Evolutionary conservation across 2,797 vertebrate genomes (phyloP), one percentile per base, ranked within the genome.

Genomic region (Anas acuta): DNA sequence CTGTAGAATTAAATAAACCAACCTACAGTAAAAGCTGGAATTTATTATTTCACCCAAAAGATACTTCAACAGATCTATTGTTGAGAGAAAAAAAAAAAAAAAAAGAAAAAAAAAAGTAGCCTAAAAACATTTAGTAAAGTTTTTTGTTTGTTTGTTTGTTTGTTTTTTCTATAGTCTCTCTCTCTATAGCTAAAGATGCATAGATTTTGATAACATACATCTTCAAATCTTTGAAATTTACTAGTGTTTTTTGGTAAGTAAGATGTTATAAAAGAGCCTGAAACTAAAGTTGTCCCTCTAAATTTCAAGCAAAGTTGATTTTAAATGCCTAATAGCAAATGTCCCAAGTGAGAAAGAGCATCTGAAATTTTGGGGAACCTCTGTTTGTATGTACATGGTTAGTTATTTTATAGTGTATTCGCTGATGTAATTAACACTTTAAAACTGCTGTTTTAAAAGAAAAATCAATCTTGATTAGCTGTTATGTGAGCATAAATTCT

Each of bases 391-490:
- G 28, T 79, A 11, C 18, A 33, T 10, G n/a, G 65, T 14, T 62
- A 75, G 25, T 49, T 37, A 83, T 87, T 83, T 91, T 58, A 19
- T 54, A 89, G 57, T 2, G 4, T 86, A n/a, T 45, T 93, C 70
- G 37, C 12, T 69, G 51, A 39, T 74, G 76, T 61, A 17, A 30
- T 91, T 84, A 87, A 83, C 70, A 47, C 41, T 90, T 89, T 47
- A 53, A 93, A 92, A 30, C 22, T 84, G 70, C 32, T 71, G 23
- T 87, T 95, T 74, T 53, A 84, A 61, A 80, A 69, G 66, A 72
- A 90, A 92, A 86, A 53, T 37, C 33, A 18, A 5, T 62, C 73
- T 56, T 94, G 81, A 90, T 93, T 89, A 78, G 37, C 75, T 91
- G 65, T 83, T 88, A 78, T 32, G 30, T 64, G 22, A 90, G 33